phyloP scores from a whole-genome alignment of 2,113 vertebrate genomes.

The Ceyx cyanopectus region DNA sequence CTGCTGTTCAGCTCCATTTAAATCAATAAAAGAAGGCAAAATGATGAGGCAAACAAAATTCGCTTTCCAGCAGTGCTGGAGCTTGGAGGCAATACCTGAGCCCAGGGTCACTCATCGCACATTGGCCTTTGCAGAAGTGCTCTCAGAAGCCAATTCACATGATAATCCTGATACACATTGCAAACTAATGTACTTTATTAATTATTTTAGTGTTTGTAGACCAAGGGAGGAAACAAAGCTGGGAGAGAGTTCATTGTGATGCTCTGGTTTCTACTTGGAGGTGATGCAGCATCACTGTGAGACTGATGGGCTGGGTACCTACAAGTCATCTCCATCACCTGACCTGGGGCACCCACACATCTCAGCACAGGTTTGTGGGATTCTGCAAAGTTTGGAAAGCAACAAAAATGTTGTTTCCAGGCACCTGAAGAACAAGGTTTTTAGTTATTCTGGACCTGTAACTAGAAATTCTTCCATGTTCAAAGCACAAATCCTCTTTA shows the following conservation, averaged over 20 bases:
- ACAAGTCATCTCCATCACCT: not conserved
- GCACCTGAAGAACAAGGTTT: not conserved
- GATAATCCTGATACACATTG: accelerated
- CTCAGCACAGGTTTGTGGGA: not conserved
- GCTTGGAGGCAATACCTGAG: not conserved
- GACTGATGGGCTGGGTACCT: not conserved
- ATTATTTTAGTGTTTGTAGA: not conserved
- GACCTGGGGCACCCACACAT: not conserved
- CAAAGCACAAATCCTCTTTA: not conserved
- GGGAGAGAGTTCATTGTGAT: not conserved
- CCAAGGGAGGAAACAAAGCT: not conserved
- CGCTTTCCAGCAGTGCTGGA: not conserved
- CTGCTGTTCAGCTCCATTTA: not conserved
- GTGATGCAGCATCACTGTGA: not conserved
- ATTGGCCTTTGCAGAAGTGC: not conserved
- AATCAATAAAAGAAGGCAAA: not conserved
- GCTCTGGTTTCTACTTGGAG: not conserved
- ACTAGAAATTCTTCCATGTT: not conserved
- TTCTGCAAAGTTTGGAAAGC: not conserved
- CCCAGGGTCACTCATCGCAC: not conserved
- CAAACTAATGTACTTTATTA: not conserved
- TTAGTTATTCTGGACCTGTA: not conserved
- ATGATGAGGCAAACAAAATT: accelerated
- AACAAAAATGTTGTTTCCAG: not conserved
- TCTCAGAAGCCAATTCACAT: not conserved